phyloP scores from a whole-genome alignment of 2,797 vertebrate species.

The Ctenopoma multispine region DNA sequence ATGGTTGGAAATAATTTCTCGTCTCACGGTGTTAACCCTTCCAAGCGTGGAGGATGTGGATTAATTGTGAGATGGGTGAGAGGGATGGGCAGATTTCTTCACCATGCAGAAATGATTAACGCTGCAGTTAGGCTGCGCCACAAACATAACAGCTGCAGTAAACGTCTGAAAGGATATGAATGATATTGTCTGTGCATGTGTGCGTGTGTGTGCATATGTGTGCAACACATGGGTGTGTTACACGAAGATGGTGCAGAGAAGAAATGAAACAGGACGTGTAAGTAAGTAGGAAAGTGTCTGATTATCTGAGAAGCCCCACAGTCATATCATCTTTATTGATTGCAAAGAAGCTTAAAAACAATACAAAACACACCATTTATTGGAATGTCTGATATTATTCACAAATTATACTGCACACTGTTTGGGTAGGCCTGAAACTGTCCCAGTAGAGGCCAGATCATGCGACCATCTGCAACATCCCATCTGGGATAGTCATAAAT shows the following conservation, averaged over 20 bases:
- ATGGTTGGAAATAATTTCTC: constrained; percentile 78
- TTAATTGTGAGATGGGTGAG: constrained; percentile 80
- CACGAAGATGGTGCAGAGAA: constrained; percentile 8
- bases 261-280: constrained; percentile 4
- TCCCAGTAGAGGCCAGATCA: constrained; percentile 77
- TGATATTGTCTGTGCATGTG: constrained; percentile 48
- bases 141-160: constrained; percentile 83
- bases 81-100: constrained; percentile 76
- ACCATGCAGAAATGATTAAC: constrained; percentile 82
- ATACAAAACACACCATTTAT: constrained; percentile 7
- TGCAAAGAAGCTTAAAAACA: constrained; percentile 8
- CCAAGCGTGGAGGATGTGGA: constrained; percentile 80
- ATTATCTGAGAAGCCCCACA: constrained; percentile 8
- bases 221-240: constrained; percentile 38
- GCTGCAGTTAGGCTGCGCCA: constrained; percentile 72
- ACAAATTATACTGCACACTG: constrained; percentile 51
- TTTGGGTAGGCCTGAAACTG: constrained; percentile 67
- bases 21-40: constrained; percentile 79
- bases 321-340: constrained; percentile 10
- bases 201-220: constrained; percentile 2
- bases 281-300: constrained; percentile 4
- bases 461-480: constrained; percentile 79
- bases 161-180: constrained; percentile 74
- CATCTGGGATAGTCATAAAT: constrained; percentile 76
- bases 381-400: constrained; percentile 33